phyloP scores from a whole-genome alignment of 2,888 invertebrate genomes.

The Leucophora obtusa region DNA sequence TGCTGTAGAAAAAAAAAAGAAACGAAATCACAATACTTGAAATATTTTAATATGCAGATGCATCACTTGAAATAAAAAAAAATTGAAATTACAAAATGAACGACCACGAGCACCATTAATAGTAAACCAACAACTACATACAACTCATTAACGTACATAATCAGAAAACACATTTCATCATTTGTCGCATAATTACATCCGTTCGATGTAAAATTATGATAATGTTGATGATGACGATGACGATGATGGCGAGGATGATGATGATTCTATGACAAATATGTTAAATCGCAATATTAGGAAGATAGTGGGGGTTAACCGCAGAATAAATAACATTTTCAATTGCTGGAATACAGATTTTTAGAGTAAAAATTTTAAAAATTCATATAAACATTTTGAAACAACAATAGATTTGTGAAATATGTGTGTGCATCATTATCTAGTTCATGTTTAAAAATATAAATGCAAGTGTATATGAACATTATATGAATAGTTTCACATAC shows the following conservation, averaged over 20 bases:
- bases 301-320: too few species aligned
- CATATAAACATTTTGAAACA: neutral
- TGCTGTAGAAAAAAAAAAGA: neutral
- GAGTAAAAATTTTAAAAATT: neutral
- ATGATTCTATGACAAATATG: neutral
- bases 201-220: constrained; percentile 15
- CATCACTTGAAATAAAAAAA: neutral
- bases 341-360: too few species aligned
- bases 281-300: neutral
- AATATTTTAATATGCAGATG: neutral
- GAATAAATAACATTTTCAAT: too few species aligned
- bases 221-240: neutral
- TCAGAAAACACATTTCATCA: constrained; percentile 48
- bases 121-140: neutral
- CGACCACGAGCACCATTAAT: neutral
- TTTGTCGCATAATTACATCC: constrained; percentile 64
- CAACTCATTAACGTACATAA: constrained; percentile 59
- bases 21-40: neutral
- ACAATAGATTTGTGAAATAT: neutral
- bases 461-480: neutral
- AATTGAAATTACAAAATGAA: constrained; percentile 1
- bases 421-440: neutral
- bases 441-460: neutral
- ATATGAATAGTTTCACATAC: neutral
- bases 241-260: neutral